Evolutionary conservation across 2,113 vertebrate species (phyloP).

Genomic region (Loxodonta africana): DNA sequence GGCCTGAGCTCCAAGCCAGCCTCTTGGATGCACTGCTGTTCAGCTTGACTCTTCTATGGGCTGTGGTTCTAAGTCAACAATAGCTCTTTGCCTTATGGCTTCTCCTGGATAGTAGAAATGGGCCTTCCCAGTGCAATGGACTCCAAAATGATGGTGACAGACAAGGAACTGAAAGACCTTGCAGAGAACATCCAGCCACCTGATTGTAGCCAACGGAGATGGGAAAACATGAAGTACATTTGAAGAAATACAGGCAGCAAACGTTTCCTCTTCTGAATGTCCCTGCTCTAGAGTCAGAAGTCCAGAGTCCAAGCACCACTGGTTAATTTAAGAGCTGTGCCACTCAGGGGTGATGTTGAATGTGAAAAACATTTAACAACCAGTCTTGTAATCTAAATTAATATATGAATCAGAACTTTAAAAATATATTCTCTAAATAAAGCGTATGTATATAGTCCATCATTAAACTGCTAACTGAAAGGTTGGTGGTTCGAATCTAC

Average conservation of each 20-base stretch:
- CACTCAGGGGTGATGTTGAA: not conserved
- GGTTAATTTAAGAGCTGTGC: not conserved
- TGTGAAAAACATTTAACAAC: not conserved
- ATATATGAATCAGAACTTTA: not conserved
- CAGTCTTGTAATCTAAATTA: not conserved
- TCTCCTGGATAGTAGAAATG: not conserved
- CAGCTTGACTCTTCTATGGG: not conserved
- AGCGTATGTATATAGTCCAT: not conserved
- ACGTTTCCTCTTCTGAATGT: not conserved
- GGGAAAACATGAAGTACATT: not conserved
- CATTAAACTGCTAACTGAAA: not conserved
- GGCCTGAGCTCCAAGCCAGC: not conserved
- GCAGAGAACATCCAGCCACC: not conserved
- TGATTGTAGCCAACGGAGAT: not conserved
- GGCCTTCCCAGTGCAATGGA: not conserved
- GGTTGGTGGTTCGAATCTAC: not conserved
- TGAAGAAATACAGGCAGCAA: not conserved
- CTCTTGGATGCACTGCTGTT: fast-evolving
- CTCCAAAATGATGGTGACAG: not conserved
- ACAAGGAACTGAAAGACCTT: not conserved
- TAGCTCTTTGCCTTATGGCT: not conserved
- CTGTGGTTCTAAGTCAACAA: not conserved
- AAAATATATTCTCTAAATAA: not conserved
- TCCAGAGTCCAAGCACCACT: not conserved
- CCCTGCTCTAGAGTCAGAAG: not conserved